Conservation (phyloP, 1,140 invertebrate genomes). For the Babylonia areolata region DNA sequence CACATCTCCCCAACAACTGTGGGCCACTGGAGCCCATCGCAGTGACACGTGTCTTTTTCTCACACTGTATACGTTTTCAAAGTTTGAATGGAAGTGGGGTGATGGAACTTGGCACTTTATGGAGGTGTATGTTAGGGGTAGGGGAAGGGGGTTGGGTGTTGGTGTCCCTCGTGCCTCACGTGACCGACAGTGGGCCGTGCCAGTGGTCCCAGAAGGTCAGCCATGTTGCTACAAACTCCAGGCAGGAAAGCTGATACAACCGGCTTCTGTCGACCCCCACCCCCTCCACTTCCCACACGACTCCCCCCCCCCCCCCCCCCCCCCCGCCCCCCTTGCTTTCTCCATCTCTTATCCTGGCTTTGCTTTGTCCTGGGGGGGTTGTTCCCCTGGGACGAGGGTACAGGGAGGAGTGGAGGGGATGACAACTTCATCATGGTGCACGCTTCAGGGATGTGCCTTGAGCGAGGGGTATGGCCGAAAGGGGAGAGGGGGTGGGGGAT, state of each 20-base stretch:
- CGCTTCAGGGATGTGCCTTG: background rate
- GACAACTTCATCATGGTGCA: background rate
- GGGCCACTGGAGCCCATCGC: no score
- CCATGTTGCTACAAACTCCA: background rate
- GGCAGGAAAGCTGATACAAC: background rate
- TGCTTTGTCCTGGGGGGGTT: background rate
- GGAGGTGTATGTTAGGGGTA: no score
- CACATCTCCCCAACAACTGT: no score
- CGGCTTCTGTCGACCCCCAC: slow-evolving; percentile 4
- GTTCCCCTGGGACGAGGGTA: background rate
- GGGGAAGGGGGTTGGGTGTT: no score
- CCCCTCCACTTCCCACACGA: background rate
- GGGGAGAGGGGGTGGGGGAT: background rate
- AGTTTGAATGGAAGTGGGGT: no score
- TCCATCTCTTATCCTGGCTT: no score
- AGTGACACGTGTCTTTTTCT: no score
- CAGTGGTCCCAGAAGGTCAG: background rate
- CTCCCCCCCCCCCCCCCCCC: background rate
- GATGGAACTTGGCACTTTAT: no score
- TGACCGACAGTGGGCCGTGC: no score
- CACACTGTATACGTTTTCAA: no score
- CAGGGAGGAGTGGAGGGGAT: background rate
- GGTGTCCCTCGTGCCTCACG: no score
- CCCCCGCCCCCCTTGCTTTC: background rate
- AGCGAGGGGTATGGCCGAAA: background rate